Evolutionary conservation across 2,113 vertebrate genomes (phyloP), one percentile per base, ranked within the genome.

Genomic region (Chlamydotis undulata): DNA sequence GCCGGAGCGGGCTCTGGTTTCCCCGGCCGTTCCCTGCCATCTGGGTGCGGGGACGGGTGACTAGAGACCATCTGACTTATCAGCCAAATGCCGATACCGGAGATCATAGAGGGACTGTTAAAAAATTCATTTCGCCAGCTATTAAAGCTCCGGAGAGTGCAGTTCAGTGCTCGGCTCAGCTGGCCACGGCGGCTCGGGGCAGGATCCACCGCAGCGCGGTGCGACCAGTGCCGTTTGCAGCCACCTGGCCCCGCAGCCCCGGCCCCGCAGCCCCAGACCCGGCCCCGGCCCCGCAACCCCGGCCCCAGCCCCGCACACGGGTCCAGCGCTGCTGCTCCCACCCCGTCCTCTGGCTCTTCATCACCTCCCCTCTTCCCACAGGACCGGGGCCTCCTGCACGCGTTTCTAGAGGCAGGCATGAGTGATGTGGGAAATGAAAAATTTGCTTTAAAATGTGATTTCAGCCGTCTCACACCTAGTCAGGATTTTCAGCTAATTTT

Each of bases 381-480:
- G 49, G 21, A 14, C 31, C 0, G 64, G n/a, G 74, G 84, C 78
- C 87, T 79, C 89, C 74, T 79, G 77, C 89, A 68, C 33, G 17
- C 50, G 1, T 60, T 87, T 87, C 81, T 89, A n/a, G 49, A 90
- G 78, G 78, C 70, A 76, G 69, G 16, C 74, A 55, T 35, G 65
- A 71, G 57, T 11, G 49, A 56, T 64, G 49, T 83, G 86, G 90
- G 83, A 95, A 95, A 96, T 74, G 70, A 93, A 79, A 93, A 93
- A 86, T 90, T 86, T 59, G 63, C 75, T 94, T 88, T 90, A 69
- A 94, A 83, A 77, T 88, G 85, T 92, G 92, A 92, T 92, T 94
- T 86, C 92, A 94, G 94, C 75, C 1, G 1, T 45, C 79, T 94
- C 92, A 79, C 94, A 93, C 87, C 94, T 93, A 71, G 60, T 33